phyloP scores from a whole-genome alignment of 2,113 vertebrate genomes.

The Rafetus swinhoei region DNA sequence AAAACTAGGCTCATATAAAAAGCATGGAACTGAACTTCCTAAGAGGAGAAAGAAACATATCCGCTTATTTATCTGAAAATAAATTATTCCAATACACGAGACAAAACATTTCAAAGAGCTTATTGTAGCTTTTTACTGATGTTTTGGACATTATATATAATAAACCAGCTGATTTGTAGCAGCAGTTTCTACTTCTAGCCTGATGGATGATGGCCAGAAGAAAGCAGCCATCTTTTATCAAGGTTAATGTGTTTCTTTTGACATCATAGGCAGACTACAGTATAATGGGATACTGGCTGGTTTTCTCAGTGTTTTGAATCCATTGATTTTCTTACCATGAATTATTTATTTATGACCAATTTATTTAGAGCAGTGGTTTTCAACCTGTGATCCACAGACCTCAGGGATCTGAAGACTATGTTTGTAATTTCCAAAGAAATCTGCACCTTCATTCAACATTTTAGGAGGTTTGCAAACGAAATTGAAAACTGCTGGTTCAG shows the following conservation, averaged over 20 bases:
- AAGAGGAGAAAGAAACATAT: not conserved
- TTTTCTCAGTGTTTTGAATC: not conserved
- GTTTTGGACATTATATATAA: not conserved
- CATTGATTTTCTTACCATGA: not conserved
- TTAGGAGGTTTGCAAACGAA: not conserved
- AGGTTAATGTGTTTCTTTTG: not conserved
- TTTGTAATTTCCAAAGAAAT: not conserved
- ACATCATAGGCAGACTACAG: not conserved
- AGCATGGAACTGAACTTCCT: not conserved
- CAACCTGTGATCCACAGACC: not conserved
- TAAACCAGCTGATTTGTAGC: not conserved
- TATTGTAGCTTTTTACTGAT: not conserved
- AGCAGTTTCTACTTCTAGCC: not conserved
- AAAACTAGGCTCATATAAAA: not conserved
- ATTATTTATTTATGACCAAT: not conserved
- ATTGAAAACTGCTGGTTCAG: not conserved
- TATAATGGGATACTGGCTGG: not conserved
- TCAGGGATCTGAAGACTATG: not conserved
- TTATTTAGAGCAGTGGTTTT: not conserved
- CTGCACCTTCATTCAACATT: not conserved
- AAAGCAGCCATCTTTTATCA: not conserved
- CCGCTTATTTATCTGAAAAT: not conserved
- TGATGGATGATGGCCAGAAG: not conserved
- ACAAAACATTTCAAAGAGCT: not conserved
- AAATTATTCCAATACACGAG: too few species aligned